Percentiles rank a stretch among this genome's conserved stretches.
phyloP scores from a whole-genome alignment of 1,140 invertebrate species.

The fruit fly (Drosophila melanogaster) region DNA sequence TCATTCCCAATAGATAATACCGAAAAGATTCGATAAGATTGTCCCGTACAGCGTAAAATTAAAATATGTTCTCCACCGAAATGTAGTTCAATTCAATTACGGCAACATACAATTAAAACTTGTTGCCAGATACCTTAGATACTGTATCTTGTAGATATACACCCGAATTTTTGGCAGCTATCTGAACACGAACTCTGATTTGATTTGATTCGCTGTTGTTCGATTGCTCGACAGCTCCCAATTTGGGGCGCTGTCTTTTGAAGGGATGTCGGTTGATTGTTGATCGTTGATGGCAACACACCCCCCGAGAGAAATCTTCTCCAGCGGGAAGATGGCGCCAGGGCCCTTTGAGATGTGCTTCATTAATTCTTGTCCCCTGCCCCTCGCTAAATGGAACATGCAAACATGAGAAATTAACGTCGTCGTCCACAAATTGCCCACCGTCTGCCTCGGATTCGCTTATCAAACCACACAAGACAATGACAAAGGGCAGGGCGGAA shows the following conservation, averaged over 20 bases:
- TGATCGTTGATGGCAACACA: slow-evolving; percentile 19
- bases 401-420: slow-evolving; percentile 72
- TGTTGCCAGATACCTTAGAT: slow-evolving; percentile 50
- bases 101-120: slow-evolving; percentile 64
- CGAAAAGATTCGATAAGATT: slow-evolving; percentile 56
- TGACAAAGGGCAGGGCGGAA: slow-evolving; percentile 75
- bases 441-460: slow-evolving; percentile 51
- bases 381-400: slow-evolving; percentile 55
- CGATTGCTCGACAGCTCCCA: slow-evolving; percentile 25
- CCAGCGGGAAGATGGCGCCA: slow-evolving; percentile 35
- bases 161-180: slow-evolving; percentile 37
- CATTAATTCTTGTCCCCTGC: slow-evolving; percentile 34
- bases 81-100: slow-evolving; percentile 71
- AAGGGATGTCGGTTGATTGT: slow-evolving; percentile 11
- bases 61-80: slow-evolving; percentile 61
- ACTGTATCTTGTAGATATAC: slow-evolving; percentile 61
- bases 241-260: slow-evolving; percentile 44
- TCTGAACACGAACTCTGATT: slow-evolving; percentile 42
- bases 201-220: slow-evolving; percentile 8
- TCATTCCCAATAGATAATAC: slow-evolving; percentile 50
- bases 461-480: slow-evolving; percentile 79
- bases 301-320: slow-evolving; percentile 2
- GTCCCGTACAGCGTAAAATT: slow-evolving; percentile 48
- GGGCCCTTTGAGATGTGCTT: slow-evolving; percentile 47
- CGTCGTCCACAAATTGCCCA: slow-evolving; percentile 63